Evolutionary conservation across 2,888 invertebrate species (phyloP).

Genomic region (Campopleginae sp.): DNA sequence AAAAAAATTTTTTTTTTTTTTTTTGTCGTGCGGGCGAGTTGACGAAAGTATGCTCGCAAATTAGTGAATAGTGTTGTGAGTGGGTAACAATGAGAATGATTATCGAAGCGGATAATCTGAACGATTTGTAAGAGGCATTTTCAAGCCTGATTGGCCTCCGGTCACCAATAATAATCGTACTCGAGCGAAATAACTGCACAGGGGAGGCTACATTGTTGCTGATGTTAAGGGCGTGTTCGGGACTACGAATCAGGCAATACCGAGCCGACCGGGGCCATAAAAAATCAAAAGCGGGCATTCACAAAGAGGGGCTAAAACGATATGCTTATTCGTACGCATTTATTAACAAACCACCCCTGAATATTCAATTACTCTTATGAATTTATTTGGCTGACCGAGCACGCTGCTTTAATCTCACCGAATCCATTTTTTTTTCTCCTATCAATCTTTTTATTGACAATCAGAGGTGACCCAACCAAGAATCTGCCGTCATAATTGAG

Average conservation of each 20-base stretch:
- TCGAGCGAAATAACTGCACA: conserved; percentile 75
- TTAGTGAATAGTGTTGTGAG: conserved; percentile 30
- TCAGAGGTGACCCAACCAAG: neutral
- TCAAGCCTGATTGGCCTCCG: conserved; percentile 77
- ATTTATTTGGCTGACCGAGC: conserved; percentile 72
- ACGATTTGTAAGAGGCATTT: conserved; percentile 59
- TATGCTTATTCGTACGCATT: conserved; percentile 75
- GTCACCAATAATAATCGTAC: conserved; percentile 75
- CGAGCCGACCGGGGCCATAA: conserved; percentile 63
- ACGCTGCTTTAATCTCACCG: neutral
- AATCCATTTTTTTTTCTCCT: conserved; percentile 4
- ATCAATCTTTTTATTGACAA: neutral
- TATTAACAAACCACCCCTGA: conserved; percentile 77
- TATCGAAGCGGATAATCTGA: conserved; percentile 57
- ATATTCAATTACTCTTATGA: conserved; percentile 82
- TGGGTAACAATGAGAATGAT: conserved; percentile 36
- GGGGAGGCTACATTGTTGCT: conserved; percentile 78
- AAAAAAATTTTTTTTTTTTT: too few relatives aligned
- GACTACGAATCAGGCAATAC: conserved; percentile 73
- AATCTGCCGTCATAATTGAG: too few relatives aligned
- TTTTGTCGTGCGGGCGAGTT: too few relatives aligned
- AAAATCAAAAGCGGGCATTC: conserved; percentile 62
- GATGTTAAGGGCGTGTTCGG: conserved; percentile 77
- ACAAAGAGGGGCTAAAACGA: conserved; percentile 67
- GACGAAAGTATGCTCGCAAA: conserved; percentile 23